Percentiles rank a stretch among this genome's conserved stretches.
Evolutionary conservation across 2,888 invertebrate genomes (phyloP).

Genomic region (Epinotia brunnichana): DNA sequence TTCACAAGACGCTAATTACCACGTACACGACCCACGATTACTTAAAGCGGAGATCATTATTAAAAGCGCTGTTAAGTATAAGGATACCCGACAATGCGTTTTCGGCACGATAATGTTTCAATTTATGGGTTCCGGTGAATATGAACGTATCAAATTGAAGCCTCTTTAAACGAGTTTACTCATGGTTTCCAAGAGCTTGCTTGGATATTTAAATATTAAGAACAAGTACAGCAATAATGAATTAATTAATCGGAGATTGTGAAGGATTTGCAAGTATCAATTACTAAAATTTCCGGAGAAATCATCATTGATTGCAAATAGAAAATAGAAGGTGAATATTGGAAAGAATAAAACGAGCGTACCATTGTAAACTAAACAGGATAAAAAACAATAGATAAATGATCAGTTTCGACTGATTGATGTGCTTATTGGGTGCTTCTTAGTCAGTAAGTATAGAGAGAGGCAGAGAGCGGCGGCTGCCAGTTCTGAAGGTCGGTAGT

Average conservation of each 20-base stretch:
- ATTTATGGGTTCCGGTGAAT: constrained; percentile 33
- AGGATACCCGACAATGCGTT: constrained; percentile 32
- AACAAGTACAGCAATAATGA: constrained; percentile 1
- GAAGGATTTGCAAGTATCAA: too few species aligned
- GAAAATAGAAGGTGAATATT: too few species aligned
- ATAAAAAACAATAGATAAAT: too few species aligned
- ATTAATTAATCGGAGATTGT: not conserved
- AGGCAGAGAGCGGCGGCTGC: too few species aligned
- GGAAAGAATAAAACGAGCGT: too few species aligned
- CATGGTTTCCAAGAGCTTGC: constrained; percentile 10
- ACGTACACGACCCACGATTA: constrained; percentile 44
- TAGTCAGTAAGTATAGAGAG: too few species aligned
- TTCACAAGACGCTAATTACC: constrained; percentile 46
- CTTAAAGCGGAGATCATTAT: constrained; percentile 49
- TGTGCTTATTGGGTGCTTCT: too few species aligned
- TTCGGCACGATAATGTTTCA: constrained; percentile 22
- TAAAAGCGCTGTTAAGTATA: constrained; percentile 41
- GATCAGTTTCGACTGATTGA: too few species aligned
- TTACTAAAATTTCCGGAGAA: too few species aligned
- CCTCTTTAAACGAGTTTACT: constrained; percentile 28
- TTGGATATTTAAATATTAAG: constrained; percentile 16
- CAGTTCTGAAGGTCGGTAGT: too few species aligned
- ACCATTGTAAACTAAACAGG: too few species aligned
- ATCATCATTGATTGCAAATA: too few species aligned
- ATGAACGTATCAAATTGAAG: constrained; percentile 28